Conservation (phyloP, 2,113 vertebrate species). For the Ivindomyrus marchei region DNA sequence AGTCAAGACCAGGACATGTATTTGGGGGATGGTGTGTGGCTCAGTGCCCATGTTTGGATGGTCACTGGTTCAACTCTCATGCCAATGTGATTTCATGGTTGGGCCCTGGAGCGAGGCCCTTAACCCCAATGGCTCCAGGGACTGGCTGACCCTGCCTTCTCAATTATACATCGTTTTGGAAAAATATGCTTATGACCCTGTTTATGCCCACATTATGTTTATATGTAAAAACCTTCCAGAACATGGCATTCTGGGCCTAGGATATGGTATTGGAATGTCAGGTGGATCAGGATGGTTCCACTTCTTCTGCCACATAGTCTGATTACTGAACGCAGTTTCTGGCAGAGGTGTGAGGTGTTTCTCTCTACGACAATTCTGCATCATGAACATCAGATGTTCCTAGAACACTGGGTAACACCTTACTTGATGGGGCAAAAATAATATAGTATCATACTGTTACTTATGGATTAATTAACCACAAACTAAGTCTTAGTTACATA, state of each 20-base stretch:
- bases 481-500: neutral
- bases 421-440: neutral
- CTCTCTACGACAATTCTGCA: neutral
- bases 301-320: neutral
- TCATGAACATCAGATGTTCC: neutral
- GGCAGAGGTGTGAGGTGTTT: neutral
- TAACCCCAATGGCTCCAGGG: neutral
- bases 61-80: neutral
- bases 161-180: neutral
- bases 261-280: neutral
- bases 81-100: neutral
- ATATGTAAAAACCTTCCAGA: neutral
- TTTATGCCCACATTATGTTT: neutral
- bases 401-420: neutral
- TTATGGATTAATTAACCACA: neutral
- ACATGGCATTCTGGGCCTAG: neutral
- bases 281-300: neutral
- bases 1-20: neutral
- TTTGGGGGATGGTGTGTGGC: neutral
- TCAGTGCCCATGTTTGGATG: neutral
- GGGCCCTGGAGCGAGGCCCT: neutral
- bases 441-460: neutral
- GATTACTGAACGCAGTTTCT: neutral
- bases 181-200: neutral
- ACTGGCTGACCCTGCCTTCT: neutral